Evolutionary conservation across 2,797 vertebrate genomes (phyloP).

Genomic region (Diceros bicornis): DNA sequence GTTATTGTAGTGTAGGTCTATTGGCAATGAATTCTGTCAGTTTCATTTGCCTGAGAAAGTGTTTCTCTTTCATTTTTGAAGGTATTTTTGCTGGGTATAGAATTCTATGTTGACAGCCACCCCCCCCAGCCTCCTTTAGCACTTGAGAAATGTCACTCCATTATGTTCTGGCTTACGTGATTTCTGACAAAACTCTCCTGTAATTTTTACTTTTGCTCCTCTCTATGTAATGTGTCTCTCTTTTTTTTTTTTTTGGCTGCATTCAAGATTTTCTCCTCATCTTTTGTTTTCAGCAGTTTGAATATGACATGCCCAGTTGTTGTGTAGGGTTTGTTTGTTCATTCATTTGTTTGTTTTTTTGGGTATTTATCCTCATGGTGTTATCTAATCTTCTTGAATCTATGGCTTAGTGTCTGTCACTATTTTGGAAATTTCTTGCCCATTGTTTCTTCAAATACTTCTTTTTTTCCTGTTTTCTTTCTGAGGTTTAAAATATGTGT

Average conservation of each 20-base stretch:
- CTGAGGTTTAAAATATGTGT: neutral
- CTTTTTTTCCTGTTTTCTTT: neutral
- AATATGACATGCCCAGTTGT: neutral
- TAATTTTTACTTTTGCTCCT: neutral
- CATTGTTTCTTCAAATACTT: neutral
- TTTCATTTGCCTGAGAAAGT: neutral
- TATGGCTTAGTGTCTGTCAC: neutral
- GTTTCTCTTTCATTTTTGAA: neutral
- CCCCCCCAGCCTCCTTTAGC: rapidly evolving
- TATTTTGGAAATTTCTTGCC: neutral
- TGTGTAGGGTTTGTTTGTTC: neutral
- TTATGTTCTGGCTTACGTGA: neutral
- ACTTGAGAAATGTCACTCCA: neutral
- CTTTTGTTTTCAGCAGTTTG: neutral
- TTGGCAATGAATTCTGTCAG: neutral
- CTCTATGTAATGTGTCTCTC: neutral
- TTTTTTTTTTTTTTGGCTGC: neutral
- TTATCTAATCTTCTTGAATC: neutral
- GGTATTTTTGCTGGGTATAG: neutral
- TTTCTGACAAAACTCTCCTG: neutral
- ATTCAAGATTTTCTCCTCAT: neutral
- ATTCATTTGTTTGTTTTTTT: neutral
- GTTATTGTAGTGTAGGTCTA: neutral
- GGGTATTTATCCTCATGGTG: neutral
- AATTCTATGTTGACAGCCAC: neutral